These are phyloP conservation scores for Cyphomyrus plagiostoma DNA, from an alignment of 2,113 vertebrate species.

Conservation along the genomic window DNA sequence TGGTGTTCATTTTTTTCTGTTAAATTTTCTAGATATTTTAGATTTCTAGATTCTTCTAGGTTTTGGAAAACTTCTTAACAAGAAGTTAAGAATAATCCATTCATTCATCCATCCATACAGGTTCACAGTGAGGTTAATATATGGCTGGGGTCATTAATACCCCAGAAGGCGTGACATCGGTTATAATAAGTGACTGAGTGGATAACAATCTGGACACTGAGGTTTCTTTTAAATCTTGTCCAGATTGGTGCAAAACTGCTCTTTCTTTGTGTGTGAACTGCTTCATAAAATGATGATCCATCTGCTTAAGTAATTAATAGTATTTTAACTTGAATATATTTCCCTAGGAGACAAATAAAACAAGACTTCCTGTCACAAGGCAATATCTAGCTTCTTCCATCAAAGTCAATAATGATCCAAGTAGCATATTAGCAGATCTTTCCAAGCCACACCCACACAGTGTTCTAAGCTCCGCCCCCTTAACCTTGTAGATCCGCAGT, in stretches of 20 bases:
- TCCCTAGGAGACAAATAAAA: background rate
- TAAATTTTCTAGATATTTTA: background rate
- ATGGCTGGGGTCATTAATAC: background rate
- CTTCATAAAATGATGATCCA: background rate
- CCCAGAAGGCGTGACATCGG: background rate
- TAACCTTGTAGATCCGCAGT: conserved; percentile 36
- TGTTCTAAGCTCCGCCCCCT: background rate
- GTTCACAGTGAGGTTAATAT: background rate
- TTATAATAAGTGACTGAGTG: background rate
- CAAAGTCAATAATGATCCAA: background rate
- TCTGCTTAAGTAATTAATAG: background rate
- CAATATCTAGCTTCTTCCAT: background rate
- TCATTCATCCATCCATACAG: background rate
- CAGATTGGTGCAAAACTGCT: background rate
- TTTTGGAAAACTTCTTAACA: background rate
- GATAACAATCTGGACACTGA: background rate
- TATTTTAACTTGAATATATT: background rate
- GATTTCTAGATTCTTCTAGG: background rate
- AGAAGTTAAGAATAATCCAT: background rate
- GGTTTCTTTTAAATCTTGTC: background rate
- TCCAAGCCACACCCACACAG: background rate
- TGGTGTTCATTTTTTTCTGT: background rate
- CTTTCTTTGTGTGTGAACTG: background rate
- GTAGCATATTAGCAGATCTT: background rate
- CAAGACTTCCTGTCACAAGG: background rate